Conservation (phyloP, 2,113 vertebrate species). For the Nicator chloris region DNA sequence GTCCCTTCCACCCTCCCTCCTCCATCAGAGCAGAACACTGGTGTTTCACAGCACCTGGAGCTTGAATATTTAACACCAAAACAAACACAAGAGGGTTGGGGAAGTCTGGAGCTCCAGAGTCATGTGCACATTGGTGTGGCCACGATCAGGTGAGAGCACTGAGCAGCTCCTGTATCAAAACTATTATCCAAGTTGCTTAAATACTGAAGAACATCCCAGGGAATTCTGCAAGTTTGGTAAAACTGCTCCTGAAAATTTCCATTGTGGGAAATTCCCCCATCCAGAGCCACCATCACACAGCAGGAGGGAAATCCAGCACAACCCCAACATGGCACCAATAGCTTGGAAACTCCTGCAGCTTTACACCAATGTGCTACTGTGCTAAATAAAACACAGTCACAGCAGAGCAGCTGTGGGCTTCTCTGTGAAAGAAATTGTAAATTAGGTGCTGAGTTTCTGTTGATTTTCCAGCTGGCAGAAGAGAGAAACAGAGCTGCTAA, state of each 20-base stretch:
- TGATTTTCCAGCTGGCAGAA: conserved; percentile 30
- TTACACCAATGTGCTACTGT: neutral
- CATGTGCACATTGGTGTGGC: neutral
- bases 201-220: neutral
- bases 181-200: neutral
- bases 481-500: neutral
- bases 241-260: neutral
- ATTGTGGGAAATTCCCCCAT: neutral
- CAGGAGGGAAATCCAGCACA: neutral
- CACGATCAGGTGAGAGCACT: neutral
- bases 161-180: neutral
- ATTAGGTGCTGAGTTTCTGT: neutral
- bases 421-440: neutral
- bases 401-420: neutral
- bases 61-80: neutral
- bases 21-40: neutral
- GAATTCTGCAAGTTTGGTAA: neutral
- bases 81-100: neutral
- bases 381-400: neutral
- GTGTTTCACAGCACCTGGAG: neutral
- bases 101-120: neutral
- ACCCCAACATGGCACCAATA: neutral
- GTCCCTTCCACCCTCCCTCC: neutral
- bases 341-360: neutral
- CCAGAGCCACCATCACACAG: neutral